These are phyloP conservation scores for Lamellibrachia satsuma DNA, from an alignment of 2,888 invertebrate genomes.

Conservation along the genomic window DNA sequence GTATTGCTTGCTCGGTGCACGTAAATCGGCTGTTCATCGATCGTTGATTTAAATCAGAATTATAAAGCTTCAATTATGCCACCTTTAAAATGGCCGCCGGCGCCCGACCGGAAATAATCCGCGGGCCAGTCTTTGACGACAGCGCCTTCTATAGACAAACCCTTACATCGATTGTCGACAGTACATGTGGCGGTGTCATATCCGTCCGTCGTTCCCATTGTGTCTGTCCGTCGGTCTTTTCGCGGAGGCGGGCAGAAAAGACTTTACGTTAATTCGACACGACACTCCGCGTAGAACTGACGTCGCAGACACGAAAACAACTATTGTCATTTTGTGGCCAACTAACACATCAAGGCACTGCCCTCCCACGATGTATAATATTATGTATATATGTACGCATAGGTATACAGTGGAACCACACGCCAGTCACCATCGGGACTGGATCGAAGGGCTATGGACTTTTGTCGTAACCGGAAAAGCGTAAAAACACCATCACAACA, in stretches of 20 bases:
- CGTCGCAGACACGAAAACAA: background rate
- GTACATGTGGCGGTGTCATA: background rate
- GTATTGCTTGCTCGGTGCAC: background rate
- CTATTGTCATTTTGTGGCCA: background rate
- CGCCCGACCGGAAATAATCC: slow-evolving; percentile 4
- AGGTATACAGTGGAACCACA: too few species aligned
- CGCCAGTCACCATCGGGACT: too few species aligned
- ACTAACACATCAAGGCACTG: background rate
- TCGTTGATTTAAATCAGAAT: background rate
- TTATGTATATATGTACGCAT: background rate
- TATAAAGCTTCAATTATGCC: slow-evolving; percentile 17
- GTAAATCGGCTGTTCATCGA: background rate
- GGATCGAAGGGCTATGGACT: too few species aligned
- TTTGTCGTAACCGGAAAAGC: too few species aligned
- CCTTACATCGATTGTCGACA: background rate
- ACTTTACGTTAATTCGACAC: background rate
- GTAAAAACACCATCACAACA: too few species aligned
- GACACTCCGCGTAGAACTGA: background rate
- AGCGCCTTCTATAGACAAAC: background rate
- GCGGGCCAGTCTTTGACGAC: background rate
- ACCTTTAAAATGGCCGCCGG: slow-evolving; percentile 12
- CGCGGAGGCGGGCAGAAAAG: background rate
- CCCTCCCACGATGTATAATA: background rate
- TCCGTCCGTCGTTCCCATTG: background rate
- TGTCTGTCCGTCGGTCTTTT: background rate